phyloP scores from a whole-genome alignment of 1,140 invertebrate species.

The Pseudomyrmex concolor region DNA sequence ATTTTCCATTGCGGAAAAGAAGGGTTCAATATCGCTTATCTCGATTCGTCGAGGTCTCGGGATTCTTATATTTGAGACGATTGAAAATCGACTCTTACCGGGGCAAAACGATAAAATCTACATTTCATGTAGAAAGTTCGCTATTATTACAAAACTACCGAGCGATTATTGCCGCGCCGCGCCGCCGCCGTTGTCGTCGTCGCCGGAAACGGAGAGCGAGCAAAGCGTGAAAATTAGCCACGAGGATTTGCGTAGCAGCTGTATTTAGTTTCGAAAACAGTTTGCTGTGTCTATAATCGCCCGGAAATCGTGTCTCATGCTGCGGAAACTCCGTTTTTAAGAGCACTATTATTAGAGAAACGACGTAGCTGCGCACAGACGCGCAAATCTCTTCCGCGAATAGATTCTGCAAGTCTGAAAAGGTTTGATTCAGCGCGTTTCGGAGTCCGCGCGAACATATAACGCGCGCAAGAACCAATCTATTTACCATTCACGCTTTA shows the following conservation, averaged over 20 bases:
- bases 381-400: background rate
- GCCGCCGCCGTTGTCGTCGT: no score
- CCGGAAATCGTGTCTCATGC: slow-evolving; percentile 10
- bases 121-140: slow-evolving; percentile 27
- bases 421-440: slow-evolving; percentile 13
- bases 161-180: slow-evolving; percentile 9
- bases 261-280: slow-evolving; percentile 20
- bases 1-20: background rate
- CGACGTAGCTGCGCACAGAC: slow-evolving; percentile 7
- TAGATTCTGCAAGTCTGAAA: slow-evolving; percentile 34
- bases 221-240: slow-evolving; percentile 8
- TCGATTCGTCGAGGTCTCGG: background rate
- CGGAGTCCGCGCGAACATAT: background rate
- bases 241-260: slow-evolving; percentile 20
- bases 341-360: slow-evolving; percentile 20
- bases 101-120: slow-evolving; percentile 29
- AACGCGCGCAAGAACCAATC: slow-evolving; percentile 7
- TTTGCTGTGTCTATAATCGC: background rate
- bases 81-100: slow-evolving; percentile 41
- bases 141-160: slow-evolving; percentile 9
- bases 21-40: slow-evolving; percentile 31
- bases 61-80: background rate
- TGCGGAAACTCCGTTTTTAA: slow-evolving; percentile 34
- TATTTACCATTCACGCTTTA: slow-evolving; percentile 29
- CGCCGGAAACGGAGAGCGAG: background rate